Conservation (phyloP, 2,797 vertebrate species). For the Epinephelus awoara region DNA sequence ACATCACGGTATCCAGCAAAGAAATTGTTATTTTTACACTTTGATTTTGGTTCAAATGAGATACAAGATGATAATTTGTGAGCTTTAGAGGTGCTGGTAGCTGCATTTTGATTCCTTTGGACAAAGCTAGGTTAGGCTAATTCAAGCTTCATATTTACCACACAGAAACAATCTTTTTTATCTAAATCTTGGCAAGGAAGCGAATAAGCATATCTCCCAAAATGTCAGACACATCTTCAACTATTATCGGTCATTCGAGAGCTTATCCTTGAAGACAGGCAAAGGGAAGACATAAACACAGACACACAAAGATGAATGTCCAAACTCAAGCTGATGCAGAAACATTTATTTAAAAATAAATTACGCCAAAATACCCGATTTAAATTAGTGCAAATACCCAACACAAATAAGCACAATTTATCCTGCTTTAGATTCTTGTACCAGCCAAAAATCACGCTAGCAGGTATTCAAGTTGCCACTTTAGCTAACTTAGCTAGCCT, state of each 20-base stretch:
- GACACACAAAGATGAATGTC: slow-evolving; percentile 82
- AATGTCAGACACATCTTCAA: background rate
- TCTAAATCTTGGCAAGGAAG: background rate
- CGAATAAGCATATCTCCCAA: background rate
- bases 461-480: slow-evolving; percentile 38
- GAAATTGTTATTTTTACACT: background rate
- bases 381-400: slow-evolving; percentile 71
- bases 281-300: slow-evolving; percentile 66
- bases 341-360: slow-evolving; percentile 81
- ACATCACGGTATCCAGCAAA: background rate
- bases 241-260: background rate
- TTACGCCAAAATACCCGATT: slow-evolving; percentile 61
- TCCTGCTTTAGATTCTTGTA: slow-evolving; percentile 56
- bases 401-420: slow-evolving; percentile 58
- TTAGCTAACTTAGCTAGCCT: slow-evolving; percentile 1
- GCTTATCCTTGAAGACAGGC: background rate
- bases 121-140: background rate
- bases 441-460: slow-evolving; percentile 60
- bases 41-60: background rate
- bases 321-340: slow-evolving; percentile 79
- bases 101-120: background rate
- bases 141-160: background rate
- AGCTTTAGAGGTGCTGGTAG: background rate
- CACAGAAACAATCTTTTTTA: background rate
- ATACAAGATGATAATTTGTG: background rate